phyloP scores from a whole-genome alignment of 2,113 vertebrate genomes.

The Isichthys henryi region DNA sequence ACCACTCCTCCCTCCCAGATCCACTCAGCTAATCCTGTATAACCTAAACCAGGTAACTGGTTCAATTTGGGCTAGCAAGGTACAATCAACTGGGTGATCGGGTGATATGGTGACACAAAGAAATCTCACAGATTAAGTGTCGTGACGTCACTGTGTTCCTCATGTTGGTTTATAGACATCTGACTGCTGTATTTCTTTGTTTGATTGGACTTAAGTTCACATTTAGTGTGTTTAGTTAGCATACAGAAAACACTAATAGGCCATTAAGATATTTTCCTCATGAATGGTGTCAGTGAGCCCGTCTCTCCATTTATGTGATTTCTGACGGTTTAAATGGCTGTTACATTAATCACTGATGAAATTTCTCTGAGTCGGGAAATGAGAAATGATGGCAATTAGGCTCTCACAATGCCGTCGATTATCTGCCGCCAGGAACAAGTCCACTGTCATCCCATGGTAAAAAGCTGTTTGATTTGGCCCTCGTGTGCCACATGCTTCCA shows the following conservation, averaged over 20 bases:
- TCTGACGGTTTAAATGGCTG: neutral
- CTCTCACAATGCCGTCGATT: neutral
- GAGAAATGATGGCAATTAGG: neutral
- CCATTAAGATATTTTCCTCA: neutral
- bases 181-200: neutral
- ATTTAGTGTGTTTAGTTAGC: neutral
- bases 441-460: neutral
- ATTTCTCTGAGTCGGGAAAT: neutral
- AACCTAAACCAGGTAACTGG: neutral
- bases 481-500: neutral
- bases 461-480: neutral
- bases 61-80: neutral
- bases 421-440: neutral
- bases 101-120: neutral
- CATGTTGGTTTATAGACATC: neutral
- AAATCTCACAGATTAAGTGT: neutral
- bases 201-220: neutral
- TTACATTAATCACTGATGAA: neutral
- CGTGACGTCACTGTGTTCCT: neutral
- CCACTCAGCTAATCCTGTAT: neutral
- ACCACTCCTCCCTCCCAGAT: neutral
- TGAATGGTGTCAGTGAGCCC: neutral
- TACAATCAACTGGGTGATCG: neutral
- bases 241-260: neutral
- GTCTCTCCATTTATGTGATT: neutral